phyloP scores from a whole-genome alignment of 1,140 invertebrate species.

The Diabrotica virgifera region DNA sequence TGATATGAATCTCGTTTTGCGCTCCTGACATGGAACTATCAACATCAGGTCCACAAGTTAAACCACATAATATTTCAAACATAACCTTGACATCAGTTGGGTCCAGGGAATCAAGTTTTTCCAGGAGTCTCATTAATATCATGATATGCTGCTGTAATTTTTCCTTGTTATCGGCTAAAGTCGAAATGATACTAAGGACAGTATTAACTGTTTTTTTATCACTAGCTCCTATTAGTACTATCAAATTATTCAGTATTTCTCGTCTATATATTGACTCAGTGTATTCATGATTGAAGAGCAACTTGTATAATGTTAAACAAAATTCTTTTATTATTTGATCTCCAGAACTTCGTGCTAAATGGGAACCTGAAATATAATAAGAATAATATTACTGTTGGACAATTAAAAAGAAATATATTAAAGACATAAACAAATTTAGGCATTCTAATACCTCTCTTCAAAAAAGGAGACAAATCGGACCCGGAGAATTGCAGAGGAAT shows the following conservation, averaged over 20 bases:
- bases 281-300: constrained; percentile 34
- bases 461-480: too few species aligned
- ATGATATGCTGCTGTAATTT: constrained; percentile 47
- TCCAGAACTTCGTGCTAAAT: constrained; percentile 27
- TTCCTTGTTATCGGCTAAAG: constrained; percentile 23
- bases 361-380: constrained; percentile 29
- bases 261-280: constrained; percentile 28
- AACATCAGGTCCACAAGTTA: constrained; percentile 52
- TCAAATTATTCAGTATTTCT: constrained; percentile 39
- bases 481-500: too few species aligned
- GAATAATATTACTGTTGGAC: not conserved
- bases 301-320: constrained; percentile 30
- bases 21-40: constrained; percentile 49
- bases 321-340: constrained; percentile 33
- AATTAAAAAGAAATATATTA: too few species aligned
- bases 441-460: too few species aligned
- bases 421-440: too few species aligned
- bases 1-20: constrained; percentile 60
- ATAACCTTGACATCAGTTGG: constrained; percentile 55
- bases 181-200: constrained; percentile 34
- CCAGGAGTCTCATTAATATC: constrained; percentile 54
- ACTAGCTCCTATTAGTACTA: constrained; percentile 30
- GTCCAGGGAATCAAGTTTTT: constrained; percentile 56
- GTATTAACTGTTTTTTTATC: constrained; percentile 30
- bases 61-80: constrained; percentile 55